Evolutionary conservation across 2,888 invertebrate genomes (phyloP).

Genomic region (Cyclophora albipunctata): DNA sequence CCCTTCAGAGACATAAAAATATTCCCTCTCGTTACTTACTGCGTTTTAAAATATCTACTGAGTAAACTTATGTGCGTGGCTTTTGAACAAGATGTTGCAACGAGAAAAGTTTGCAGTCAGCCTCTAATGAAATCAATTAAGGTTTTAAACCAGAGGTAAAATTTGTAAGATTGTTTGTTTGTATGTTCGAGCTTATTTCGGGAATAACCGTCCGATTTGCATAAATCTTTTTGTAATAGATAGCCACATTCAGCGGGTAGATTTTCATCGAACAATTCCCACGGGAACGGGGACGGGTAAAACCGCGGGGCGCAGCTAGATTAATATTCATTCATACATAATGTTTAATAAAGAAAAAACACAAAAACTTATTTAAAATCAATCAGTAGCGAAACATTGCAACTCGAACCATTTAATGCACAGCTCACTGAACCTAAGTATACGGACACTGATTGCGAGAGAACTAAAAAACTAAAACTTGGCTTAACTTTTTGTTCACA

Average conservation of each 20-base stretch:
- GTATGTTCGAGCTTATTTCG: too few relatives aligned
- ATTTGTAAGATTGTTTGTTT: neutral
- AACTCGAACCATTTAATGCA: neutral
- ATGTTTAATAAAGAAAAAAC: neutral
- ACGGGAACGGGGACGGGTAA: neutral
- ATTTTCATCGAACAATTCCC: too few relatives aligned
- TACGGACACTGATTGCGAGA: conserved; percentile 22
- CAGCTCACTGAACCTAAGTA: neutral
- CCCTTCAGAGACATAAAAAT: conserved; percentile 6
- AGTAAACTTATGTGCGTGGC: neutral
- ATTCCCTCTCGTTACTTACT: neutral
- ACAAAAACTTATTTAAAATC: neutral
- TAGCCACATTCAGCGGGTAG: too few relatives aligned
- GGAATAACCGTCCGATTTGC: too few relatives aligned
- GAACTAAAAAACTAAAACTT: conserved; percentile 23
- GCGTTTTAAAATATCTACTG: neutral
- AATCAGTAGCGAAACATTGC: neutral
- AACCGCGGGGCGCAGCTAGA: neutral
- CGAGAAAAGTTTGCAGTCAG: neutral
- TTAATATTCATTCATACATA: too few relatives aligned
- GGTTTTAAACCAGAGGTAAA: neutral
- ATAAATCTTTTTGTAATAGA: too few relatives aligned
- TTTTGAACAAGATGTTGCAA: neutral
- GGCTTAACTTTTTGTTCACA: conserved; percentile 29
- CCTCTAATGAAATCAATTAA: too few relatives aligned